A percentile compares a stretch with the other conserved stretches of the same genome.
These are phyloP conservation scores for Oncorhynchus gorbuscha DNA, from an alignment of 2,113 vertebrate genomes.

Conservation along the genomic window DNA sequence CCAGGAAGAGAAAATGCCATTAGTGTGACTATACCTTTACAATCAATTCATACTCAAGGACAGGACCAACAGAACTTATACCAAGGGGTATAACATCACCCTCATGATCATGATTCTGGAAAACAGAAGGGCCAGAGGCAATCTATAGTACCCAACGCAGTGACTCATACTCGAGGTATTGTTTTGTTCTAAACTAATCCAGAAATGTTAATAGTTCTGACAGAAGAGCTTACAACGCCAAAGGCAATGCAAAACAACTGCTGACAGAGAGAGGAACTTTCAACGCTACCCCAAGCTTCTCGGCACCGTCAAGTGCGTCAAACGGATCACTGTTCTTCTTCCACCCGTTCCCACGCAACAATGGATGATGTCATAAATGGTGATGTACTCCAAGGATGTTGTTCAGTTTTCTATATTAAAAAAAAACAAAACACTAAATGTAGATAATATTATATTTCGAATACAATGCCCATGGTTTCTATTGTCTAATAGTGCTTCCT, in stretches of 20 bases:
- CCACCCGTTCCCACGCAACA: conserved; percentile 9
- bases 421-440: no score
- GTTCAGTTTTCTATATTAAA: no score
- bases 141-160: conserved; percentile 13
- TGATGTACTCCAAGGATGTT: no score
- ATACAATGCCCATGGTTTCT: no score
- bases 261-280: conserved; percentile 52
- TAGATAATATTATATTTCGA: no score
- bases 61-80: conserved; percentile 39
- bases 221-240: conserved; percentile 66
- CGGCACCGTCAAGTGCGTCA: conserved; percentile 49
- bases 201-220: conserved; percentile 68
- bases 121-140: conserved; percentile 19
- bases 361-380: background rate
- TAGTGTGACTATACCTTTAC: background rate
- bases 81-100: conserved; percentile 29
- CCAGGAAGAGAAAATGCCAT: no score
- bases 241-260: conserved; percentile 34
- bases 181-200: conserved; percentile 46
- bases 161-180: conserved; percentile 19
- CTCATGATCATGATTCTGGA: conserved; percentile 33
- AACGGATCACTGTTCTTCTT: conserved; percentile 40
- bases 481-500: no score
- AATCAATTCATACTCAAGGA: conserved; percentile 14
- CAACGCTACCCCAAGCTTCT: conserved; percentile 45